Evolutionary conservation across 2,888 invertebrate species (phyloP).

Genomic region (Acholoe squamosa): DNA sequence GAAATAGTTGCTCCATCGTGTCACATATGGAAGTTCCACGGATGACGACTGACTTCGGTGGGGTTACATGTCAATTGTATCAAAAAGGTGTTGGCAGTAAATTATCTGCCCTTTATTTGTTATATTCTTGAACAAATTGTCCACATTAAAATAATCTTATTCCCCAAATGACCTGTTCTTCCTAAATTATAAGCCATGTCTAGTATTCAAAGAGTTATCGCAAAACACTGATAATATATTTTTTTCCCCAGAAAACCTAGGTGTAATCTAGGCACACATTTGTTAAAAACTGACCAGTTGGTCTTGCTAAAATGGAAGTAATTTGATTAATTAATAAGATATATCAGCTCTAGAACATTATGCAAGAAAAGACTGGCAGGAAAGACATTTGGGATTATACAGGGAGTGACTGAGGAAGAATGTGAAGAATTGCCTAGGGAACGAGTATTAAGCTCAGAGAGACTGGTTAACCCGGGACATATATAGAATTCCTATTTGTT

Average conservation of each 20-base stretch:
- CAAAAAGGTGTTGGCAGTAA: constrained; percentile 29
- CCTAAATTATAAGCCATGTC: neutral
- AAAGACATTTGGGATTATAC: no score
- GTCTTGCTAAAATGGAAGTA: constrained; percentile 1
- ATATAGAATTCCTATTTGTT: neutral
- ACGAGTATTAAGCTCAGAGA: neutral
- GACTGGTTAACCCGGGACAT: no score
- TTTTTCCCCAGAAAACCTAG: no score
- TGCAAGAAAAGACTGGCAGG: neutral
- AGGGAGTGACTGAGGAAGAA: neutral
- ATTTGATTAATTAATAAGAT: neutral
- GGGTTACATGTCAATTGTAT: constrained; percentile 43
- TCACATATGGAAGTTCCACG: constrained; percentile 43
- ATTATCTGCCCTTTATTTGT: neutral
- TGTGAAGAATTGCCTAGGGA: neutral
- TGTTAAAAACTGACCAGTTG: neutral
- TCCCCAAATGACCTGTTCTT: constrained; percentile 28
- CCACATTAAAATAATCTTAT: constrained; percentile 2
- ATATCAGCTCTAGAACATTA: neutral
- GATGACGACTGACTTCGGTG: constrained; percentile 31
- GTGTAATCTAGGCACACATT: no score
- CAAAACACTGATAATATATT: neutral
- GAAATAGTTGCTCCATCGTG: constrained; percentile 55
- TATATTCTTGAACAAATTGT: constrained; percentile 20
- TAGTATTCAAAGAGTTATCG: neutral